phyloP scores from a whole-genome alignment of 2,888 invertebrate genomes.

The Teleiodes luculella region DNA sequence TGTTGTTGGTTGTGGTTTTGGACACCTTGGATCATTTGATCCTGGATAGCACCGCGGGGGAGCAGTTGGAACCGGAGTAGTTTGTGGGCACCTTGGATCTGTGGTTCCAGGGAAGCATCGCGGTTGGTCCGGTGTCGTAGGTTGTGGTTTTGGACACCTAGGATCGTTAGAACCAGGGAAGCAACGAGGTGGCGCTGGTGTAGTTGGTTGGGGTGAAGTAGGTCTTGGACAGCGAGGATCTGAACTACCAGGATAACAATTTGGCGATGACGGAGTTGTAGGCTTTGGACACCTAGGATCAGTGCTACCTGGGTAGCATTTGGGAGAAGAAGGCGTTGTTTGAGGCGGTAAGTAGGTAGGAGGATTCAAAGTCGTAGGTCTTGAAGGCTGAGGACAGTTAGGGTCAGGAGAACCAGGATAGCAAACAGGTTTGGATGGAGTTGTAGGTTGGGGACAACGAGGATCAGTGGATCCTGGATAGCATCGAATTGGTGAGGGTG shows the following conservation, averaged over 20 bases:
- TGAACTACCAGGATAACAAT: constrained; percentile 26
- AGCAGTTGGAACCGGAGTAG: constrained; percentile 14
- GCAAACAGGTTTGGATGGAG: constrained; percentile 29
- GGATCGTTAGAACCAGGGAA: constrained; percentile 39
- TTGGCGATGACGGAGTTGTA: constrained; percentile 24
- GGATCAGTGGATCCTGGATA: constrained; percentile 35
- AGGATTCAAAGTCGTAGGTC: constrained; percentile 27
- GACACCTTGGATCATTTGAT: constrained; percentile 16
- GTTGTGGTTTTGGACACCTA: constrained; percentile 31
- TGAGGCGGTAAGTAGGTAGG: constrained; percentile 28
- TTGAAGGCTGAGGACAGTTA: constrained; percentile 37
- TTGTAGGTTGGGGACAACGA: constrained; percentile 33
- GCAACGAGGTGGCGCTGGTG: constrained; percentile 27
- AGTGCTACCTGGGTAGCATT: constrained; percentile 36
- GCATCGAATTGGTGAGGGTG: constrained; percentile 27
- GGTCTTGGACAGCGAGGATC: constrained; percentile 14
- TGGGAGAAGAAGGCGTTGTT: constrained; percentile 28
- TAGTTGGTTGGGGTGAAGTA: constrained; percentile 20
- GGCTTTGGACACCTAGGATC: constrained; percentile 33
- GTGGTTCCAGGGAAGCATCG: constrained; percentile 32
- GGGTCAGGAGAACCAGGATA: constrained; percentile 41
- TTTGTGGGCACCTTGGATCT: constrained; percentile 31
- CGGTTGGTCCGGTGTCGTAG: constrained; percentile 30
- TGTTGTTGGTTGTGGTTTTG: constrained; percentile 23
- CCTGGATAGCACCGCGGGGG: constrained; percentile 24